Evolutionary conservation across 2,797 vertebrate species (phyloP), one percentile per base, ranked within the genome.

Genomic region (Catamblyrhynchus diadema): DNA sequence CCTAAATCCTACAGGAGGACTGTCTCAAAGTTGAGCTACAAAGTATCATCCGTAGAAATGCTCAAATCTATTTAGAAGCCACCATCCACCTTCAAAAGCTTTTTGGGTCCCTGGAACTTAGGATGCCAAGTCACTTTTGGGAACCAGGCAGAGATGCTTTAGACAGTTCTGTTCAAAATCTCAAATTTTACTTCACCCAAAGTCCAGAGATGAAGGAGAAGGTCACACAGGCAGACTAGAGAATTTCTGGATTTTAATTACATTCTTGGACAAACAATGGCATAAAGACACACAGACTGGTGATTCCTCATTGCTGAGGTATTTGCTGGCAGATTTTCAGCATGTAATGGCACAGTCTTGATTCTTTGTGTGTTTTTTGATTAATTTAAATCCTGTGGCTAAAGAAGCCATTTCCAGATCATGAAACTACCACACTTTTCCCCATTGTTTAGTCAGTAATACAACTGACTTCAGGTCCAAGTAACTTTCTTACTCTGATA

Each of bases 21-120:
- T 8, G 8, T 9, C 30, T 25, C 44, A 22, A 45, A 71, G 39
- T 32, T 0, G 0, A 80, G 35, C 30, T 78, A 30, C 16, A 51
- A 35, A 10, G 7, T 11, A 35, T 10, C 25, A 79, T 14, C 45
- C 11, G 3, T 4, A 85, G 15, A 86, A 85, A 87, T 2, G 8
- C 8, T 48, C 7, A 17, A 22, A 20, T 35, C 17, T 35, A 18
- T 60, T 77, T 5, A 70, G 5, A 73, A 74, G 19, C 8, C n/a
- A 77, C 64, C 5, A 85, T 3, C 6, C 33, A 67, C 10, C 28
- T 54, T 61, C 32, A 41, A 65, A 87, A 69, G 20, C 3, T 51
- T 61, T 54, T 19, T 32, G 30, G 13, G 25, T 48, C 41, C 22
- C 62, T 57, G 21, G 45, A 91, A 56, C 10, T 62, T 25, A 12